Percentiles rank a stretch among this genome's conserved stretches.
phyloP scores from a whole-genome alignment of 2,888 invertebrate genomes.

The Athripsodes cinereus region DNA sequence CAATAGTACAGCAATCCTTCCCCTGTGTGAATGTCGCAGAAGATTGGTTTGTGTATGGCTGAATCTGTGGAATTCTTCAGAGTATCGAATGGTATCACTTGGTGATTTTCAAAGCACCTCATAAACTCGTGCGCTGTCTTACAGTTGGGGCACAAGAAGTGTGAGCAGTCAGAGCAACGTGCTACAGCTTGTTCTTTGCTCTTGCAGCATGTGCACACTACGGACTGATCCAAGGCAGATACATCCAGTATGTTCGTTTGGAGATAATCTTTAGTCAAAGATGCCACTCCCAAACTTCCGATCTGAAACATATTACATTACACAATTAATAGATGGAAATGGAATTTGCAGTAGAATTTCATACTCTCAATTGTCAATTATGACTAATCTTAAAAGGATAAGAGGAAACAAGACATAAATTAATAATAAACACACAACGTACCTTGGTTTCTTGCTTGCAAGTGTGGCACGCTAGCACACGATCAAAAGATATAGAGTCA shows the following conservation, averaged over 20 bases:
- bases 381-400: no score
- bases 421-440: conserved; percentile 25
- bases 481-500: conserved; percentile 58
- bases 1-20: conserved; percentile 87
- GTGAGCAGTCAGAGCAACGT: conserved; percentile 90
- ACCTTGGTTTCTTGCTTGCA: conserved; percentile 85
- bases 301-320: conserved; percentile 42
- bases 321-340: not conserved
- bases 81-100: conserved; percentile 84
- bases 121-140: conserved; percentile 94
- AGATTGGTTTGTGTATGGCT: conserved; percentile 83
- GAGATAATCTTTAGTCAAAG: conserved; percentile 81
- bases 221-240: conserved; percentile 65
- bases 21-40: conserved; percentile 72
- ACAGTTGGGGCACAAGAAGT: conserved; percentile 89
- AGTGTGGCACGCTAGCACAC: conserved; percentile 66
- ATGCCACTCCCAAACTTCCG: conserved; percentile 68
- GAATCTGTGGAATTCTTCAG: conserved; percentile 72
- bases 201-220: conserved; percentile 91
- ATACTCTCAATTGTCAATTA: no score
- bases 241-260: conserved; percentile 79
- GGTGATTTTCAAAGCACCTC: conserved; percentile 94
- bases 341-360: no score
- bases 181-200: conserved; percentile 92
- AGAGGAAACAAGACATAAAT: no score